Base-by-base conservation (phyloP, 2,113 vertebrate species). In the Neotoma lepida region DNA sequence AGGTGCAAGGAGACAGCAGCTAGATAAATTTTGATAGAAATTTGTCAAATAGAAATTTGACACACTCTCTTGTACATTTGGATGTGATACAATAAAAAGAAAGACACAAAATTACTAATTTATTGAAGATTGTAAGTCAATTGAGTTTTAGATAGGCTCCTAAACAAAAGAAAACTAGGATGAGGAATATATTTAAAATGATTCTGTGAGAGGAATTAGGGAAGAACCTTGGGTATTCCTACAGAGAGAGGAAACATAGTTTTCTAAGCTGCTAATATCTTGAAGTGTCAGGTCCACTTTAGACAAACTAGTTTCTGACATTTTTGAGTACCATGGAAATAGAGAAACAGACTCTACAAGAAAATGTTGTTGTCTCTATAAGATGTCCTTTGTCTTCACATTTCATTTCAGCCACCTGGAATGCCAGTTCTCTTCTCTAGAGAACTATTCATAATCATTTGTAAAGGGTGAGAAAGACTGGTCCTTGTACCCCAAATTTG, bases 221-320 rank as follows among this genome's bases (percentile, higher is more conserved):
- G 5, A 76, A 82, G 54, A 58, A 15, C 6, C 54, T 58, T 2
- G 22, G 13, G 2, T 58, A 20, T 56, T 82, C 20, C 24, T 39
- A 26, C 4, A 63, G 0, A 1, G 2, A 24, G 4, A 70, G 17
- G 6, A 61, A 46, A 28, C 7, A 13, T 41, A 46, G 7, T 6
- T 2, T 76, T 41, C 30, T 33, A 33, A 39, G 6, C 1, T 70
- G 2, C 33, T 2, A 10, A 51, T 80, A 85, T 22, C 22, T 39
- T 89, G 13, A 1, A 33, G 14, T 26, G 20, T 10, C 8, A 35
- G 35, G 20, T 81, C 51, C 6, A 9, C 1, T 49, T 86, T 28
- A 44, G 9, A 77, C 14, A n/a, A 3, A 12, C 8, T 33, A n/a
- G 9, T 17, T 12, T 7, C 89, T 2, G n/a, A 58, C 20, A 70